Evolutionary conservation across 1,140 invertebrate genomes (phyloP).

Genomic region (Drosophila azteca): DNA sequence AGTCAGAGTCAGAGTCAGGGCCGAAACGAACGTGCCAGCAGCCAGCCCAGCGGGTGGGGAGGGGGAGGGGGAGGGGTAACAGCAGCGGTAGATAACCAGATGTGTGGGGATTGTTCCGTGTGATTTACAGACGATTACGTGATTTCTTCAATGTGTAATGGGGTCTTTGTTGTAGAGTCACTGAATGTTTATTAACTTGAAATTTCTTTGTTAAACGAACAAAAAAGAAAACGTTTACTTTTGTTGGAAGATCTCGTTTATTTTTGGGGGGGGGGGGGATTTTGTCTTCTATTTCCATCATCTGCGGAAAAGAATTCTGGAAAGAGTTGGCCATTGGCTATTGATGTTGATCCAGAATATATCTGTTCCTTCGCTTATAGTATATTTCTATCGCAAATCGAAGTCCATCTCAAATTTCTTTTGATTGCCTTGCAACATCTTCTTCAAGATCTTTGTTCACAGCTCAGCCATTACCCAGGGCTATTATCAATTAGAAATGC

Average conservation of each 20-base stretch:
- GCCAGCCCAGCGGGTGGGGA: conserved; percentile 36
- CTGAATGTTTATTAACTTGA: conserved; percentile 19
- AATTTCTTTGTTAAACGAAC: conserved; percentile 17
- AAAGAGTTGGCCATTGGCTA: no score
- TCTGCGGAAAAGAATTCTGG: no score
- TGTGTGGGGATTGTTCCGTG: conserved; percentile 7
- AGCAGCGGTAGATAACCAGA: conserved; percentile 1
- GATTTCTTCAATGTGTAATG: conserved; percentile 18
- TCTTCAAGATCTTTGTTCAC: conserved; percentile 25
- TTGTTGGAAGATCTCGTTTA: no score
- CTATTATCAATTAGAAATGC: conserved; percentile 48
- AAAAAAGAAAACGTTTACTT: conserved; percentile 4
- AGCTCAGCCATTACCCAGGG: conserved; percentile 39
- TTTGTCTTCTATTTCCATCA: no score
- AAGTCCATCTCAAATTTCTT: conserved; percentile 16
- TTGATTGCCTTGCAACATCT: conserved; percentile 35
- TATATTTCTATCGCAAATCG: no score
- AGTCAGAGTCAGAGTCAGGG: not conserved
- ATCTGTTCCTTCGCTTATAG: no score
- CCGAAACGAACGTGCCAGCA: no score
- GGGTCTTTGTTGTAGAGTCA: conserved; percentile 5
- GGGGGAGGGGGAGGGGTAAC: no score
- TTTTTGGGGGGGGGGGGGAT: no score
- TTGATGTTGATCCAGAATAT: no score
- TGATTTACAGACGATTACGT: conserved; percentile 33